Percentiles rank a stretch among this genome's conserved stretches.
These are phyloP conservation scores for Protaetia brevitarsis DNA, from an alignment of 1,140 invertebrate genomes.

Conservation along the genomic window DNA sequence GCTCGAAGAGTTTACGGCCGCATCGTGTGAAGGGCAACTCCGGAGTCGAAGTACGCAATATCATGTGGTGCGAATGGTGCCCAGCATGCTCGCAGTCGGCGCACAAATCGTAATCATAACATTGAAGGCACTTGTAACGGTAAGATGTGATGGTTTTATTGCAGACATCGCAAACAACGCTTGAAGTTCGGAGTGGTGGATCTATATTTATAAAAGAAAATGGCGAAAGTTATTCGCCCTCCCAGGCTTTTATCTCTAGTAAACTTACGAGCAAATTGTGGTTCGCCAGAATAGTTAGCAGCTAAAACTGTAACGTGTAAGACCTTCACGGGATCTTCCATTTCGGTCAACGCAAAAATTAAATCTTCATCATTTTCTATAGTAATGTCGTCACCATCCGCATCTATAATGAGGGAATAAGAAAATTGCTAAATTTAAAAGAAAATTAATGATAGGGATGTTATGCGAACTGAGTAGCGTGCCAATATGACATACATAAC, in stretches of 20 bases:
- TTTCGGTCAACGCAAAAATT: slow-evolving; percentile 32
- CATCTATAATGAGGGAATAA: slow-evolving; percentile 23
- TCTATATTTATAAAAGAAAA: background rate
- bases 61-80: slow-evolving; percentile 72
- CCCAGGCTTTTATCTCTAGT: background rate
- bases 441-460: slow-evolving; percentile 1
- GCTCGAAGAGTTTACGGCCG: slow-evolving; percentile 25
- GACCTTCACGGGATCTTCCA: slow-evolving; percentile 28
- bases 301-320: slow-evolving; percentile 21
- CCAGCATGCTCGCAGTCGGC: slow-evolving; percentile 68
- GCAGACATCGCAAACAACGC: slow-evolving; percentile 77
- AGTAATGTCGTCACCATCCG: slow-evolving; percentile 32
- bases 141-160: slow-evolving; percentile 62
- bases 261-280: background rate
- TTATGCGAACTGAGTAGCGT: too few species aligned
- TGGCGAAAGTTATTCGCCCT: background rate
- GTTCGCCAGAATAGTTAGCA: background rate
- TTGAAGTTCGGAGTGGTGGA: slow-evolving; percentile 46
- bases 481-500: too few species aligned
- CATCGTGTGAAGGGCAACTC: slow-evolving; percentile 22
- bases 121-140: slow-evolving; percentile 83
- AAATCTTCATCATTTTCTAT: slow-evolving; percentile 35
- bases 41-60: slow-evolving; percentile 66
- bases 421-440: background rate
- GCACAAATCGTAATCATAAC: slow-evolving; percentile 83